A percentile compares a stretch with the other conserved stretches of the same genome.
These are phyloP conservation scores for Argyresthia albistria DNA, from an alignment of 2,888 invertebrate genomes.

Conservation along the genomic window DNA sequence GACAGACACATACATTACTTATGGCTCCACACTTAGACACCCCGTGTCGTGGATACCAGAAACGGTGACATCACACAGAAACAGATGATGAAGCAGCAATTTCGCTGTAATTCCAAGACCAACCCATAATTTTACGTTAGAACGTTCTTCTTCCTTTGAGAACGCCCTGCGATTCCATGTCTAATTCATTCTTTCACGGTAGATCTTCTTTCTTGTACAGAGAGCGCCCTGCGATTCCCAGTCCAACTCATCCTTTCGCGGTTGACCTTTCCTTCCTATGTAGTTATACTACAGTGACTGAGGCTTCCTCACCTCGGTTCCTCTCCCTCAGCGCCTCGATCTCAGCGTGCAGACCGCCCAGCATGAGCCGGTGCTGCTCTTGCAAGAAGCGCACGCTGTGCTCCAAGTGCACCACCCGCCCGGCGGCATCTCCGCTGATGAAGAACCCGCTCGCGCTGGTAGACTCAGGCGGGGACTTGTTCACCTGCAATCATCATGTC, in stretches of 20 bases:
- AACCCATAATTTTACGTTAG: too few relatives aligned
- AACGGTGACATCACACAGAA: too few relatives aligned
- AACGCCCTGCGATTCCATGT: conserved; percentile 63
- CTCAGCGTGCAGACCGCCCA: conserved; percentile 80
- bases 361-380: conserved; percentile 81
- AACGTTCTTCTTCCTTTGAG: too few relatives aligned
- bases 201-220: conserved; percentile 82
- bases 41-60: too few relatives aligned
- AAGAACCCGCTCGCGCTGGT: conserved; percentile 34
- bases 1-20: too few relatives aligned
- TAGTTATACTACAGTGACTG: not conserved
- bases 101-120: too few relatives aligned
- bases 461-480: conserved; percentile 48
- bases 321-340: conserved; percentile 80
- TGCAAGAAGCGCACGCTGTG: conserved; percentile 83
- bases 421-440: conserved; percentile 48
- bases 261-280: not conserved
- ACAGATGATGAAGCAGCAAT: too few relatives aligned
- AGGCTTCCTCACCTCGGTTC: conserved; percentile 73
- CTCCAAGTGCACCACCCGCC: conserved; percentile 77
- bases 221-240: conserved; percentile 78
- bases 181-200: conserved; percentile 78
- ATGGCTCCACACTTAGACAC: too few relatives aligned
- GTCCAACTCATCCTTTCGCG: conserved; percentile 80
- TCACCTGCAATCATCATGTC: conserved; percentile 30